Evolutionary conservation across 2,888 invertebrate species (phyloP).

Genomic region (Dioctria rufipes): DNA sequence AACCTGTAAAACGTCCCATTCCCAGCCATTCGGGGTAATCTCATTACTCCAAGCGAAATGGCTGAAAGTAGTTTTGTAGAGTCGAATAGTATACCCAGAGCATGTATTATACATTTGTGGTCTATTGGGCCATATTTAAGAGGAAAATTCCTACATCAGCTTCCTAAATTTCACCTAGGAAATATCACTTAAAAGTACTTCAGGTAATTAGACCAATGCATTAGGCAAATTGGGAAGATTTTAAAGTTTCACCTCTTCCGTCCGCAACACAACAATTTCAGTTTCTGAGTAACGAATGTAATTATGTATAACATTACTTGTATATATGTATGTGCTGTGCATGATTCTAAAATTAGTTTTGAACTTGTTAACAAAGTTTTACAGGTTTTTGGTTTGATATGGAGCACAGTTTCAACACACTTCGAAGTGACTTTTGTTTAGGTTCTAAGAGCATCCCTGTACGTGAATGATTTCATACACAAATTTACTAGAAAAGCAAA

Average conservation of each 20-base stretch:
- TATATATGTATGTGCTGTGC: neutral
- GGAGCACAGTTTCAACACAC: neutral
- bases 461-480: too few species aligned
- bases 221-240: conserved; percentile 48
- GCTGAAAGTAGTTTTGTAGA: conserved; percentile 44
- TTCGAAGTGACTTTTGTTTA: too few species aligned
- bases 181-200: conserved; percentile 42
- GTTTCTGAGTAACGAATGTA: conserved; percentile 36
- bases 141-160: conserved; percentile 15
- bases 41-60: conserved; percentile 55
- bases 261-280: conserved; percentile 34
- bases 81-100: conserved; percentile 4
- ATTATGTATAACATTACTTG: conserved; percentile 32
- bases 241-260: conserved; percentile 42
- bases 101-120: conserved; percentile 34
- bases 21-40: conserved; percentile 55
- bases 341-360: conserved; percentile 8
- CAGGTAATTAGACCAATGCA: conserved; percentile 48
- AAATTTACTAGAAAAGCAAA: too few species aligned
- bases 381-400: conserved; percentile 7
- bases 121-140: conserved; percentile 46
- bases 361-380: conserved; percentile 38
- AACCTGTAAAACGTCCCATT: conserved; percentile 57
- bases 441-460: too few species aligned
- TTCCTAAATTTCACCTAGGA: conserved; percentile 7